Conservation (phyloP, 2,113 vertebrate genomes). For the Platichthys stellatus region DNA sequence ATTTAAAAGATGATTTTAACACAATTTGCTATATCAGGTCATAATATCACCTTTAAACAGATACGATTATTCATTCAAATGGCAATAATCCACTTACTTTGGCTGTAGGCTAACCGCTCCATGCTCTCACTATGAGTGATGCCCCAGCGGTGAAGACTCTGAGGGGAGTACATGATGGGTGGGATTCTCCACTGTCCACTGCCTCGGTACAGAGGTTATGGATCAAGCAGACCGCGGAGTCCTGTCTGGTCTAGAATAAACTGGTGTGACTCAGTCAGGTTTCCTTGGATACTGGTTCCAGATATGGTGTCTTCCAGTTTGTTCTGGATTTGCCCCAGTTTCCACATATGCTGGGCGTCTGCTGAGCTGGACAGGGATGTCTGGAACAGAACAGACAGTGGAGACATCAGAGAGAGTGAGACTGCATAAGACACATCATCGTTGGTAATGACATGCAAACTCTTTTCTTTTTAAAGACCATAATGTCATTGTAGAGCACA, state of each 20-base stretch:
- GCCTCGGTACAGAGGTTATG: conserved; percentile 3
- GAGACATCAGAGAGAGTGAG: conserved; percentile 2
- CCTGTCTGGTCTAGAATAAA: conserved; percentile 12
- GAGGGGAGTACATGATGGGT: conserved; percentile 82
- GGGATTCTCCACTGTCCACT: not conserved
- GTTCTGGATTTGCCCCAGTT: not conserved
- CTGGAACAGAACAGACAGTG: conserved; percentile 22
- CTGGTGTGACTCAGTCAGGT: not conserved
- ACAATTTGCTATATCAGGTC: not conserved
- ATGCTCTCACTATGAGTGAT: conserved; percentile 85
- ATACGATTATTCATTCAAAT: not conserved
- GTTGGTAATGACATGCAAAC: not conserved
- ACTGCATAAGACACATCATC: not conserved
- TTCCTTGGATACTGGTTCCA: not conserved
- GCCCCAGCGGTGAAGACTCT: conserved; percentile 84
- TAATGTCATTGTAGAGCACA: not conserved
- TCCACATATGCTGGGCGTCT: conserved; percentile 8
- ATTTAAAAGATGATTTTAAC: no score
- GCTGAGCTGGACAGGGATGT: not conserved
- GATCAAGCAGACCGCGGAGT: conserved; percentile 4
- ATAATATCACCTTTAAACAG: not conserved
- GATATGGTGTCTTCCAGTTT: not conserved
- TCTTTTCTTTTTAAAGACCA: not conserved
- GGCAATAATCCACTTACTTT: conserved; percentile 70
- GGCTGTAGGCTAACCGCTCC: conserved; percentile 83